Base-by-base conservation (phyloP, 2,888 invertebrate species). In the Orthonevra nobilis region DNA sequence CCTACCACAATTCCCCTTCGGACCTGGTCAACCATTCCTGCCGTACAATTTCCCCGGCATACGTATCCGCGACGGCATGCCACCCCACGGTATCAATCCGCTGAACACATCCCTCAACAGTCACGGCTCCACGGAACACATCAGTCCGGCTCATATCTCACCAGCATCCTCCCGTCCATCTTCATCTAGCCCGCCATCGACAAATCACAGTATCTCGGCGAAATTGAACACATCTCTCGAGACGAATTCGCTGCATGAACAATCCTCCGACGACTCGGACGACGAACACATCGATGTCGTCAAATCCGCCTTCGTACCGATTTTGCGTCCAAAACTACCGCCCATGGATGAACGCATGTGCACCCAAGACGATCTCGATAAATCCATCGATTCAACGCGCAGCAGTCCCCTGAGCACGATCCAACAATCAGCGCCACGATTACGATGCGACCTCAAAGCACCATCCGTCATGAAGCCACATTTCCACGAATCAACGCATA, bases 251-350 rank as follows among this genome's bases (percentile, higher is more conserved):
- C 91, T 92, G 7, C 89, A 89, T 52, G 90, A 90, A 32, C 88
- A 89, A 46, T 86, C 87, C 9, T 91, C 92, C 10, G 91, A 92
- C 2, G 92, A 92, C 69, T 92, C 93, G 0, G 93, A 93, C 44
- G 93, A 94, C 70, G 93, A 93, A 84, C 92, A 92, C 64, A 94
- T 94, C 83, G 94, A 94, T 84, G 94, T 94, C 17, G 94, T 94
- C 0, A 93, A 92, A 83, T 94, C 94, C 0, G 94, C 94, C 1
- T 94, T 93, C 87, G 92, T 93, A 48, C 93, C 93, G 15, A 92
- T 93, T 56, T 89, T 86, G 12, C 81, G 86, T n/a, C 86, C 87
- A 4, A 90, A 90, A 84, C 89, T 90, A 26, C 74, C 81, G 12
- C 23, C 88, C 64, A 81, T 77, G 75, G 72, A 61, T 90, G 89